These are phyloP conservation scores for Catharus fuscescens DNA, from an alignment of 2,113 vertebrate genomes.

Conservation along the genomic window DNA sequence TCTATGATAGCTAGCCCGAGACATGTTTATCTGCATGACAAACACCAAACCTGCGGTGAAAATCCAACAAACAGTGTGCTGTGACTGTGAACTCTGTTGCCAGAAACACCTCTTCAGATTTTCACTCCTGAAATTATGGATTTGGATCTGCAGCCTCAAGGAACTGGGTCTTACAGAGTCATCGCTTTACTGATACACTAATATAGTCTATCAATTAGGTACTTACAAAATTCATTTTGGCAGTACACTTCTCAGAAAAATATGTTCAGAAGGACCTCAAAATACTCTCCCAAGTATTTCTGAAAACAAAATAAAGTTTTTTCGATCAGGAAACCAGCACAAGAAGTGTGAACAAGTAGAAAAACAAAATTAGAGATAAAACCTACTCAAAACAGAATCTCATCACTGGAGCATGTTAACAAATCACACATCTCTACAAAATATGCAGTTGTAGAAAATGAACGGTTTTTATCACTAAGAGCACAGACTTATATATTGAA, in stretches of 20 bases:
- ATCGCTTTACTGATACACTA: not conserved
- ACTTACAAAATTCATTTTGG: constrained; percentile 62
- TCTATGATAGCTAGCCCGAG: not conserved
- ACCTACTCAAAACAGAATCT: not conserved
- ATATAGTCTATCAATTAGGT: not conserved
- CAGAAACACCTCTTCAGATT: not conserved
- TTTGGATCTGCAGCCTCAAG: not conserved
- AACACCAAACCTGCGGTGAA: not conserved
- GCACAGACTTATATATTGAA: not conserved
- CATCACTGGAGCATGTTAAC: not conserved
- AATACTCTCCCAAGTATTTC: not conserved
- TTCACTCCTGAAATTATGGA: not conserved
- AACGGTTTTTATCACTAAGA: not conserved
- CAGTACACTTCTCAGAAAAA: not conserved
- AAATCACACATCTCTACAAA: not conserved
- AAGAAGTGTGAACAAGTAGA: not conserved
- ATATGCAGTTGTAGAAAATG: not conserved
- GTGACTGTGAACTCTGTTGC: not conserved
- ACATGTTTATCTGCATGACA: not conserved
- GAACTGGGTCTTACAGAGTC: not conserved
- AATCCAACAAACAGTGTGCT: not conserved
- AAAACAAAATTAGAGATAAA: not conserved
- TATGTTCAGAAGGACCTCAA: not conserved
- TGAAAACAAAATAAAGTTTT: not conserved
- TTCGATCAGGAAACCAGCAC: not conserved